These are phyloP conservation scores for Panagrolaimus sp. DNA, from an alignment of 1,140 invertebrate genomes.

Conservation along the genomic window DNA sequence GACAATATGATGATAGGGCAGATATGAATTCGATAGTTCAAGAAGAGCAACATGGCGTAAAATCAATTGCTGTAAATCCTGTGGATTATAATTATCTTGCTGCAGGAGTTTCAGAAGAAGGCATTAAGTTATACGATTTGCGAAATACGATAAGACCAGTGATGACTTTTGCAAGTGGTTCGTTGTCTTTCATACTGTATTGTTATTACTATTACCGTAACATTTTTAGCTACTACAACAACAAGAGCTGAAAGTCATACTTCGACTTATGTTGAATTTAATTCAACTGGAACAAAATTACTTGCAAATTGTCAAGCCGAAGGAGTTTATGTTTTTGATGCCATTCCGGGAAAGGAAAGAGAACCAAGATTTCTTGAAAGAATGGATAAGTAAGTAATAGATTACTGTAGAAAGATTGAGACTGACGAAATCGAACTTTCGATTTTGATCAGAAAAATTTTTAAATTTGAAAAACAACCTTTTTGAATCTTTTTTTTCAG, in stretches of 20 bases:
- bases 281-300: background rate
- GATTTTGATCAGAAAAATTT: too few species aligned
- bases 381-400: background rate
- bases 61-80: background rate
- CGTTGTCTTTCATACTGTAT: background rate
- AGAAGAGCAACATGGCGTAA: background rate
- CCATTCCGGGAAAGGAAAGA: background rate
- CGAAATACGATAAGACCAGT: background rate
- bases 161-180: background rate
- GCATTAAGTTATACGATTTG: background rate
- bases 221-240: background rate
- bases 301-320: background rate
- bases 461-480: too few species aligned
- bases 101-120: background rate
- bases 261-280: background rate
- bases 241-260: background rate
- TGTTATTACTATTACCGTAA: background rate
- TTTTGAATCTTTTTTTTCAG: too few species aligned
- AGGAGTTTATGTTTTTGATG: background rate
- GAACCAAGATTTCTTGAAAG: slow-evolving; percentile 5
- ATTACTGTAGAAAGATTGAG: too few species aligned
- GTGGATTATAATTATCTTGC: background rate
- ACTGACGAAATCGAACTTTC: too few species aligned
- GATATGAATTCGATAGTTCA: too few species aligned
- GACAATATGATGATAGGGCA: too few species aligned